Conservation (phyloP, 1,140 invertebrate genomes). For the Oncopodura yosiiana region DNA sequence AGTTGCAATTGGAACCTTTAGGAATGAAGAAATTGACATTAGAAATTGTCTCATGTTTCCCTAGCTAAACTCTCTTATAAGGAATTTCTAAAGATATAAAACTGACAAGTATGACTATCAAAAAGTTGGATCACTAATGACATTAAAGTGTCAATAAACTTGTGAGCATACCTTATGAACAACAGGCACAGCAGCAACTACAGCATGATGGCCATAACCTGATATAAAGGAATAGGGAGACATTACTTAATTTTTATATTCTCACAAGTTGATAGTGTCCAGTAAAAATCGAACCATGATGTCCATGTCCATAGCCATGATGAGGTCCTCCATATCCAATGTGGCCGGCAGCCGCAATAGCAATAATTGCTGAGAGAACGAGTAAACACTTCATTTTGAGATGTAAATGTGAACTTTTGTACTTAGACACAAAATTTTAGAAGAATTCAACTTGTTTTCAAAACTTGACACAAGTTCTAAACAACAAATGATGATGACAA, state of each 20-base stretch:
- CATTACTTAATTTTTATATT: not conserved
- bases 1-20: constrained; percentile 31
- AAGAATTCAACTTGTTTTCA: too few species aligned
- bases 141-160: too few species aligned
- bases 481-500: too few species aligned
- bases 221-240: not conserved
- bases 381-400: constrained; percentile 24
- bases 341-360: constrained; percentile 25
- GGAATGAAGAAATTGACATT: too few species aligned
- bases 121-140: too few species aligned
- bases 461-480: too few species aligned
- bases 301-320: constrained; percentile 19
- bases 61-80: too few species aligned
- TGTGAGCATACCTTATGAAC: constrained; percentile 17
- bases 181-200: constrained; percentile 29
- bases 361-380: constrained; percentile 18
- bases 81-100: too few species aligned
- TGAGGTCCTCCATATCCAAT: constrained; percentile 8
- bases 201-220: constrained; percentile 21
- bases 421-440: too few species aligned
- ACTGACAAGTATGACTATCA: too few species aligned
- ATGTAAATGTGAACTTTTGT: too few species aligned
- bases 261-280: not conserved
- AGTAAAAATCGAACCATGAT: not conserved
- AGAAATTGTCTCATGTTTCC: too few species aligned